These are phyloP conservation scores for Aphodius sticticus DNA, from an alignment of 2,888 invertebrate genomes.

Conservation along the genomic window DNA sequence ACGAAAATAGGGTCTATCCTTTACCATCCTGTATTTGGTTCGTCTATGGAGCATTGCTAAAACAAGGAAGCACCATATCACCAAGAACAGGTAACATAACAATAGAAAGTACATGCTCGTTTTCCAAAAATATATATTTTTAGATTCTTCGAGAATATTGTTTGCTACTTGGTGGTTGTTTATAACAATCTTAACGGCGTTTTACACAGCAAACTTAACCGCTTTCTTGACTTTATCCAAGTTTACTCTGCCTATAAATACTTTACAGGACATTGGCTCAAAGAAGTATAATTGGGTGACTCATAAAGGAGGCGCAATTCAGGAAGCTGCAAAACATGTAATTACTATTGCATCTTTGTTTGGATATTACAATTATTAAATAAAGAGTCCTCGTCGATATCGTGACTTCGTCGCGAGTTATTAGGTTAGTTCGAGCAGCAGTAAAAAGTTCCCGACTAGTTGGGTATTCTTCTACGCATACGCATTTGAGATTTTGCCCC, in stretches of 20 bases:
- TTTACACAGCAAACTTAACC: conserved; percentile 90
- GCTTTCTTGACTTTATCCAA: conserved; percentile 87
- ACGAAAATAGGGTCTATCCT: conserved; percentile 65
- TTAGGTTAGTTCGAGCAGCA: too few species aligned
- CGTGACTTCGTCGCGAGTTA: too few species aligned
- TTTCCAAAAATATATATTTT: conserved; percentile 40
- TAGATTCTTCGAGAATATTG: conserved; percentile 83
- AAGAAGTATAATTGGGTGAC: conserved; percentile 78
- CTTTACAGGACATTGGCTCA: conserved; percentile 70
- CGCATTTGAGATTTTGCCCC: too few species aligned
- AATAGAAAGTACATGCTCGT: not conserved
- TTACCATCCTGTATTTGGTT: conserved; percentile 84
- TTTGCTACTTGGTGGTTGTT: conserved; percentile 95
- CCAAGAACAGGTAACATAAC: conserved; percentile 74
- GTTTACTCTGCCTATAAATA: conserved; percentile 81
- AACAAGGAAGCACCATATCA: conserved; percentile 84
- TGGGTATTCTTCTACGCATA: too few species aligned
- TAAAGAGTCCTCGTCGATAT: not conserved
- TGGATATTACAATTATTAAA: not conserved
- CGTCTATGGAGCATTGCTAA: conserved; percentile 85
- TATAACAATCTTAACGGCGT: conserved; percentile 85
- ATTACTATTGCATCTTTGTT: not conserved
- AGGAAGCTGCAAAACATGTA: conserved; percentile 70
- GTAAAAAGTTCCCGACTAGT: too few species aligned
- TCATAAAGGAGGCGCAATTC: conserved; percentile 72